A percentile compares a stretch with the other conserved stretches of the same genome.
Evolutionary conservation across 2,797 vertebrate genomes (phyloP).

Genomic region (Rhinogobio ventralis): DNA sequence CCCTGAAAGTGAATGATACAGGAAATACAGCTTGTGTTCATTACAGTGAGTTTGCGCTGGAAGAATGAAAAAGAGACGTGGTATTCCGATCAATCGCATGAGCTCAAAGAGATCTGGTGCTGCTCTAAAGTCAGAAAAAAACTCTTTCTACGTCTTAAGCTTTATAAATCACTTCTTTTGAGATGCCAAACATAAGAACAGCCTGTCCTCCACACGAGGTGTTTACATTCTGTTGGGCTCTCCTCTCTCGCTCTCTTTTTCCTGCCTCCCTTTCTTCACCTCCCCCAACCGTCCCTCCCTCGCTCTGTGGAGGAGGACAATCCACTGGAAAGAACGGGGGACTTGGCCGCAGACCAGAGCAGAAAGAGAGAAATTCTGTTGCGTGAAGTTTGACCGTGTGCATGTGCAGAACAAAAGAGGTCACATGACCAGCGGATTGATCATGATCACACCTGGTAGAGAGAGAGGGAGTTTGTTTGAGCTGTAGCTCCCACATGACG

Average conservation of each 20-base stretch:
- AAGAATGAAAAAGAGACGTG: not conserved
- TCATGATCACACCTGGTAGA: conserved; percentile 15
- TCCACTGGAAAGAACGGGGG: conserved; percentile 45
- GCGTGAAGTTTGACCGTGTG: conserved; percentile 29
- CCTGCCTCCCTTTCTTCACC: conserved; percentile 36
- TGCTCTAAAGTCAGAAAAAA: not conserved
- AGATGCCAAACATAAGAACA: conserved; percentile 59
- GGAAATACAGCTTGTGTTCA: conserved; percentile 6
- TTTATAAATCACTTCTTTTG: conserved; percentile 52
- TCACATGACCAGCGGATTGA: not conserved
- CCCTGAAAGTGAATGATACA: not conserved
- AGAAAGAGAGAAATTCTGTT: conserved; percentile 48
- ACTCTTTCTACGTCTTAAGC: conserved; percentile 22
- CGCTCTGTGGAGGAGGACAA: conserved; percentile 53
- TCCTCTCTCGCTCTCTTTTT: conserved; percentile 40
- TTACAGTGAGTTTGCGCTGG: conserved; percentile 10
- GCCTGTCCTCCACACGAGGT: conserved; percentile 50
- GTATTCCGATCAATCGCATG: conserved; percentile 18
- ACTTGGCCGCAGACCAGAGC: conserved; percentile 39
- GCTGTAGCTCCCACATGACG: conserved; percentile 27
- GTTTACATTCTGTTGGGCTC: conserved; percentile 61
- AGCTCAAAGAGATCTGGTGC: conserved; percentile 14
- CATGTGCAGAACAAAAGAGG: conserved; percentile 32
- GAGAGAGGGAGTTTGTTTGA: conserved; percentile 25
- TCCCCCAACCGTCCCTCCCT: conserved; percentile 26